A percentile compares a stretch with the other conserved stretches of the same genome.
These are phyloP conservation scores for Halcyon smyrnensis DNA, from an alignment of 2,797 vertebrate genomes.

Conservation along the genomic window DNA sequence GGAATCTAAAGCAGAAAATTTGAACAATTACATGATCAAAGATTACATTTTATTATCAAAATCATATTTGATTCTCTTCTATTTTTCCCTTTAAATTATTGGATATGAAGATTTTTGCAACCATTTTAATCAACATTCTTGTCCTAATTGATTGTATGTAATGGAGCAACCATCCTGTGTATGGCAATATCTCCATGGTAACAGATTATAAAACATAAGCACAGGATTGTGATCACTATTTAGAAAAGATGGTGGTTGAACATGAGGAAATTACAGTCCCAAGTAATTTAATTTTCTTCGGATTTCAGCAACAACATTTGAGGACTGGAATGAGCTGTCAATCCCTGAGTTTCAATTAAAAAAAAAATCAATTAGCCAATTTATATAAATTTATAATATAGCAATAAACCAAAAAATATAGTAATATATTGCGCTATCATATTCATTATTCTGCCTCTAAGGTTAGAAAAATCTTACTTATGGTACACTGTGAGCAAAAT, in stretches of 20 bases:
- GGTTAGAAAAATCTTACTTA: neutral
- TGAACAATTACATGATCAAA: neutral
- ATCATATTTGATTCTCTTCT: constrained; percentile 22
- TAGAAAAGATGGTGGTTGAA: constrained; percentile 27
- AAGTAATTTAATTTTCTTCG: constrained; percentile 24
- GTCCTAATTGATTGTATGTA: constrained; percentile 32
- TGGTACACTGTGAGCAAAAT: neutral
- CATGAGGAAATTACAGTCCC: constrained; percentile 26
- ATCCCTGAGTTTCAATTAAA: neutral
- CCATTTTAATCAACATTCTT: constrained; percentile 62
- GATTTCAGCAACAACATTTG: neutral
- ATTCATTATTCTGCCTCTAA: neutral
- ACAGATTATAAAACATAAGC: constrained; percentile 73
- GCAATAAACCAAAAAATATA: neutral
- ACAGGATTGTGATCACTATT: constrained; percentile 66
- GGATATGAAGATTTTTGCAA: constrained; percentile 26
- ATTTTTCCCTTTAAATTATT: constrained; percentile 21
- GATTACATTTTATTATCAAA: neutral
- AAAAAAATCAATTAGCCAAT: neutral
- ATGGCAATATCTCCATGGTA: constrained; percentile 70
- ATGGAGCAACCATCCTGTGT: constrained; percentile 35
- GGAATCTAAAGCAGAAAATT: neutral
- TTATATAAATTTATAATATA: neutral
- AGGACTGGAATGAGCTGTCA: neutral
- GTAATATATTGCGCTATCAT: neutral